Evolutionary conservation across 2,113 vertebrate species (phyloP), one percentile per base, ranked within the genome.

Genomic region (Leptodactylus fuscus): DNA sequence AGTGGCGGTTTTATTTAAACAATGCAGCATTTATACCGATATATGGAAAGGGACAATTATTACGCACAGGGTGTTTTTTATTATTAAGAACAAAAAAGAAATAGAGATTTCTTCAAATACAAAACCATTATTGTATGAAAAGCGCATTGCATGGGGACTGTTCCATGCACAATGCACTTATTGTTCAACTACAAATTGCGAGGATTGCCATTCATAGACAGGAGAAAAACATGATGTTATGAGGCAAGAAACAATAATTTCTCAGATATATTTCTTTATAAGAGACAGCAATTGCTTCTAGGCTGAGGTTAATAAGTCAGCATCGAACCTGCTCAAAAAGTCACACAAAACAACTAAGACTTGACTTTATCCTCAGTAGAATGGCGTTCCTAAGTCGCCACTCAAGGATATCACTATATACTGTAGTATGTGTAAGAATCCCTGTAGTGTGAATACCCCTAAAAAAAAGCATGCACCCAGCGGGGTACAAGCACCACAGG

Each of bases 1-100:
- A 82, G 65, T 22, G 27, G 15, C 10, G 62, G 49, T 32, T 32
- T 70, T 11, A 1, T 49, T 82, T 78, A 51, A 49, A 85, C 74
- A 85, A 62, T 78, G 55, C 24, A 6, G 20, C 67, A 78, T 78
- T 85, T 85, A 75, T 85, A 32, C 74, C 73, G 22, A 24, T 36
- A 53, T 46, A 53, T 67, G 16, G 69, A 29, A 70, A 16, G 65
- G 65, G 29, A 22, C 44, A 24, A n/a, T n/a, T 70, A 51, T 82
- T 82, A 71, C 81, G 29, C 46, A 70, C 44, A 51, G 65, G 29
- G 29, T 71, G 44, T 46, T 82, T 20, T 48, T 70, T 51, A 51
- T 70, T 73, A 73, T 73, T 44, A 73, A n/a, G 38, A 70, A 69
- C 65, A 70, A 62, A 20, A 49, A 82, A 51, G 46, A 67, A 32